Base-by-base conservation (phyloP, 2,797 vertebrate species). In the Arrhamphus sclerolepis region DNA sequence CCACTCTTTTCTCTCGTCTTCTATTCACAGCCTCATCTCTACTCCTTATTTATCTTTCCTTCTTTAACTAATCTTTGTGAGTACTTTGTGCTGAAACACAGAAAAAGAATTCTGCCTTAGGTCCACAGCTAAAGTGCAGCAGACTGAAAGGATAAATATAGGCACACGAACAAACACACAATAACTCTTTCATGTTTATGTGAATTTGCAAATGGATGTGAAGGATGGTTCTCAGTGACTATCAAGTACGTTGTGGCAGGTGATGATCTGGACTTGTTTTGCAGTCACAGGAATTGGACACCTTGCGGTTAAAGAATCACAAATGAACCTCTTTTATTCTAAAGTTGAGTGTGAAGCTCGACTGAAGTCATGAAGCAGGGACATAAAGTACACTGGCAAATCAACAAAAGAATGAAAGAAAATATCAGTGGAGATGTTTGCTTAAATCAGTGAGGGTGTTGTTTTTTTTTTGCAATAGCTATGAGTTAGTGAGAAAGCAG, bases 61-160 rank as follows among this genome's bases (percentile, higher is more conserved):
- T 57, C 24, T 26, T 62, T 51, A n/a, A 46, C 64, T 75, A 51
- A 78, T 66, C 54, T 69, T 52, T 63, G 42, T 20, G 1, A 74
- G 66, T 24, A 24, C 49, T 61, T 61, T 40, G 60, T 63, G 49
- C 46, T 53, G 52, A 57, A 79, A 63, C 51, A 17, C 49, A 41
- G 61, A 75, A 38, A 38, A 16, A 38, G 11, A 38, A 14, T 38
- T 38, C 34, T 38, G 34, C 34, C 34, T 38, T 38, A 38, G 34
- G 34, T 38, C 34, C 14, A 14, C 34, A 38, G 34, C 13, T 38
- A 38, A 56, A 26, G 24, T 58, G 22, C 28, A 64, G 54, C 29
- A 40, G 52, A 61, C 46, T 42, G 3, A 42, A 47, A 75, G 56
- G 64, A 78, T 61, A 66, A 51, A 63, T 18, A 20, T 4, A 17